Evolutionary conservation across 1,140 invertebrate genomes (phyloP).

Genomic region (Meloidogyne exigua): DNA sequence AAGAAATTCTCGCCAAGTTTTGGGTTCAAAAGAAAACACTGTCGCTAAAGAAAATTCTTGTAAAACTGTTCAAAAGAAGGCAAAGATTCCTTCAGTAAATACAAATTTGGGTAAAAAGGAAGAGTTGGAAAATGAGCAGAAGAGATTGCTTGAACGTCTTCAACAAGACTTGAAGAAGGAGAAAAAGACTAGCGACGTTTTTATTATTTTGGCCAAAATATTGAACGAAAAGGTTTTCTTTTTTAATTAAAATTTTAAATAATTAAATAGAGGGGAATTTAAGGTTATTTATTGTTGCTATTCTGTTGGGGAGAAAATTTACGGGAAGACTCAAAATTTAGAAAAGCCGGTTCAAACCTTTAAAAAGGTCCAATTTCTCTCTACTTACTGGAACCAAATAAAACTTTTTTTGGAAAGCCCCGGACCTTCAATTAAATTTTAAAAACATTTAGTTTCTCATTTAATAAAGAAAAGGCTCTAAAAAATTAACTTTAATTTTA

Average conservation of each 20-base stretch:
- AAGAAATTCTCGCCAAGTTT: conserved; percentile 10
- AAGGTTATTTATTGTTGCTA: too few species aligned
- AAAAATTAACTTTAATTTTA: too few species aligned
- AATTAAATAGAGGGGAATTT: too few species aligned
- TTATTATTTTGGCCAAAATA: neutral
- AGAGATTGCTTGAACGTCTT: neutral
- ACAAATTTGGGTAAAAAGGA: neutral
- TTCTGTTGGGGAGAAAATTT: too few species aligned
- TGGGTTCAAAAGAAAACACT: conserved; percentile 13
- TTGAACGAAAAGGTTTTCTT: neutral
- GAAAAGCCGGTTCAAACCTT: too few species aligned
- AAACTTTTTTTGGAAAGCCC: too few species aligned
- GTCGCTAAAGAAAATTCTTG: neutral
- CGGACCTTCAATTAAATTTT: too few species aligned
- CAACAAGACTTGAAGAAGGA: neutral
- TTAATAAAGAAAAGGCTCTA: too few species aligned
- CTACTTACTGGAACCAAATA: too few species aligned
- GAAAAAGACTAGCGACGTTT: neutral
- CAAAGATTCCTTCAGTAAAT: neutral
- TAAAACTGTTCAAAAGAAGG: neutral
- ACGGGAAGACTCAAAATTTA: too few species aligned
- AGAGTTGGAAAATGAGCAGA: neutral
- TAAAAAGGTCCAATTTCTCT: too few species aligned
- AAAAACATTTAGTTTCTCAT: too few species aligned
- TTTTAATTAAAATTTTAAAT: neutral